Evolutionary conservation across 2,888 invertebrate species (phyloP), one percentile per base, ranked within the genome.

Genomic region (Molorchus minor): DNA sequence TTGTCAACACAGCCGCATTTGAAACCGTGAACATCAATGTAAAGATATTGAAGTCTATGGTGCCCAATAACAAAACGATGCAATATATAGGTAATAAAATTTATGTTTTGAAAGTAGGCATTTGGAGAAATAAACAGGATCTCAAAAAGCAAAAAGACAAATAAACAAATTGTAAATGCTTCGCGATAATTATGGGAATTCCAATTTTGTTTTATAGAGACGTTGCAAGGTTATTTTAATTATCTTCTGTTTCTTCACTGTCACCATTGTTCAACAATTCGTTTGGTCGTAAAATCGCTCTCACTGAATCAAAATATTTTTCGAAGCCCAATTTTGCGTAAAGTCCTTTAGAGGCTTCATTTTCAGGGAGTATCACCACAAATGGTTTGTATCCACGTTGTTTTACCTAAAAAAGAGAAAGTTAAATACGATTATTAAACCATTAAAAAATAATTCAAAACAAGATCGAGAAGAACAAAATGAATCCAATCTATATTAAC

Each of bases 321-420:
- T 86, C 86, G 82, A 93, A 93, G 75, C 93, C 92, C 74, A 93
- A 85, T 80, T 93, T 93, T 71, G 86, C 88, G 82, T 93, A 93
- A 55, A 93, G 86, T 73, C 89, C 89, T 76, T 91, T 89, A 68
- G 93, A 93, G 64, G 93, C 93, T 80, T 92, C 91, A 80, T 93
- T 93, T 81, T 93, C 92, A 62, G 93, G 93, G 79, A 89, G 85
- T 82, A 93, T 93, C 73, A 93, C 92, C 67, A 93, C 93, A 81
- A 92, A 93, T 58, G 93, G 93, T 74, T 88, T 86, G 81, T 93
- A 93, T 65, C 93, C 79, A 41, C 80, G 68, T 70, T 77, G 75
- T 57, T 71, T 74, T 55, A 80, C 71, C 71, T 72, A 43, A 17
- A 65, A 56, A 43, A 56, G 35, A 41, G 15, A 10, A 21, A 21